Conservation (phyloP, 2,113 vertebrate genomes). For the Rhizomys pruinosus region DNA sequence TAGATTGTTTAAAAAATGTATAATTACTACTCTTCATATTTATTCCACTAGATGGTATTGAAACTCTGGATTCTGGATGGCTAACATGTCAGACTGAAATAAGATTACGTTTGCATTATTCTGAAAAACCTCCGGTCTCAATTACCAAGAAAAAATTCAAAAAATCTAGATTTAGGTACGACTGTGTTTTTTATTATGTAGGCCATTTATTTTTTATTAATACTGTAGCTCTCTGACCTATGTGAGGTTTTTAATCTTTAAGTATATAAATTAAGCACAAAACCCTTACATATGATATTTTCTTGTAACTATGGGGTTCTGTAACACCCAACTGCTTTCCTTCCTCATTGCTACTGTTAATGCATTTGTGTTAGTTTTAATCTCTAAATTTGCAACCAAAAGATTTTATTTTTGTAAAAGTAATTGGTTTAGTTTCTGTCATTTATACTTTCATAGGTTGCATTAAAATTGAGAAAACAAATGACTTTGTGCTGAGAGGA, state of each 20-base stretch:
- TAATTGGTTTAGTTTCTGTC: slow-evolving; percentile 45
- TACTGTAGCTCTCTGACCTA: slow-evolving; percentile 50
- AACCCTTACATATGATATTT: background rate
- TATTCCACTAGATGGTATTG: slow-evolving; percentile 87
- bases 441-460: slow-evolving; percentile 15
- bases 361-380: background rate
- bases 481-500: slow-evolving; percentile 46
- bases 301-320: background rate
- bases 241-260: slow-evolving; percentile 21
- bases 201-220: background rate
- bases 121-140: slow-evolving; percentile 93
- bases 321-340: background rate
- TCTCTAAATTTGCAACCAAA: slow-evolving; percentile 45
- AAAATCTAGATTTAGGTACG: slow-evolving; percentile 98
- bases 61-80: slow-evolving; percentile 95
- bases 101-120: slow-evolving; percentile 95
- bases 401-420: background rate
- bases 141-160: slow-evolving; percentile 99
- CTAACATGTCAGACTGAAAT: slow-evolving; percentile 98
- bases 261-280: slow-evolving; percentile 28
- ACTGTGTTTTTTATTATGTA: slow-evolving; percentile 57
- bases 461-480: slow-evolving; percentile 34
- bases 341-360: background rate
- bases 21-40: slow-evolving; percentile 63
- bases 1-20: slow-evolving; percentile 47